A percentile compares a stretch with the other conserved stretches of the same genome.
phyloP scores from a whole-genome alignment of 92 coral and sea anemone genomes.

The Palythoa heliodiscus region DNA sequence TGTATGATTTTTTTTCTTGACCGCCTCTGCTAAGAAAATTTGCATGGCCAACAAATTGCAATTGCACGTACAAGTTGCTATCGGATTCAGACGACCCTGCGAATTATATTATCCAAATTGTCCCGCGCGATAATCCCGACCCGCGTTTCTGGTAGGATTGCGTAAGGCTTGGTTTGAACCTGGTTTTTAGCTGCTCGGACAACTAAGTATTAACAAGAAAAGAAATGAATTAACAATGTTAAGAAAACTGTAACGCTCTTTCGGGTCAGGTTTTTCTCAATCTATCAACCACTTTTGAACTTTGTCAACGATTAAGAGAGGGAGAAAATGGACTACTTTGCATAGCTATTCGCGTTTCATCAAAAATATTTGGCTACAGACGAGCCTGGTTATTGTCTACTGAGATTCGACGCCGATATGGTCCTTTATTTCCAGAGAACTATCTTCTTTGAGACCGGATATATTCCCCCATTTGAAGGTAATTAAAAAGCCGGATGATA shows the following conservation, averaged over 20 bases:
- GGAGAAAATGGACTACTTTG: not conserved
- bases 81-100: too few species aligned
- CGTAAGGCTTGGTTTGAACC: not conserved
- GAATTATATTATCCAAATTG: not conserved
- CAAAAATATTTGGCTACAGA: not conserved
- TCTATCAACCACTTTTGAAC: not conserved
- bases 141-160: not conserved
- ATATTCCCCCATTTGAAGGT: conserved; percentile 35
- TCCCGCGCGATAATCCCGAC: not conserved
- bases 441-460: conserved; percentile 44
- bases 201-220: not conserved
- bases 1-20: too few species aligned
- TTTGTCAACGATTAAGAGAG: not conserved
- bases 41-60: too few species aligned
- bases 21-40: too few species aligned
- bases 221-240: not conserved
- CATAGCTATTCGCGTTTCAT: not conserved
- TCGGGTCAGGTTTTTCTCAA: not conserved
- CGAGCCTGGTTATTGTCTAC: conserved; percentile 9
- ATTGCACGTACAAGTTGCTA: too few species aligned
- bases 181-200: not conserved
- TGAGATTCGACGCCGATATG: not conserved
- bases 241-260: not conserved
- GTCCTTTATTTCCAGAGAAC: conserved; percentile 6
- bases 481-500: conserved; percentile 31